Base-by-base conservation (phyloP, 2,113 vertebrate species). In the Cottus gobio region DNA sequence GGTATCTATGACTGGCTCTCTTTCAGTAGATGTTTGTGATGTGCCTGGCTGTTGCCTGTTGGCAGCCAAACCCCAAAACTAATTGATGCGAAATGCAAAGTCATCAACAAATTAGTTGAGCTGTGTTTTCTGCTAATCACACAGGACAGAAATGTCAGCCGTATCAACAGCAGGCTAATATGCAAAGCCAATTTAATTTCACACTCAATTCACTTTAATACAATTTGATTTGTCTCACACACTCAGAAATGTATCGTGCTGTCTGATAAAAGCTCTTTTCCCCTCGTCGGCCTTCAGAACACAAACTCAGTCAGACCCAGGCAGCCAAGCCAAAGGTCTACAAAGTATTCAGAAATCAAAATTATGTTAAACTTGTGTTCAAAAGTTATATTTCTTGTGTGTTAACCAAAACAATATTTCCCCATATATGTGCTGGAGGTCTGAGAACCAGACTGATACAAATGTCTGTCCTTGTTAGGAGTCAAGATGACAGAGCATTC, bases 401-500 rank as follows among this genome's bases (percentile, higher is more conserved):
- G 15, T n/a, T 20, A 56, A 39, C 8, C 4, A 54, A 57, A 24
- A 46, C 4, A 26, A 34, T 34, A 26, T 7, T 11, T n/a, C 18
- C 2, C 3, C 44, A 44, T 44, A 44, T 28, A 7, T 36, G 22
- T 12, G 24, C 18, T 58, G 13, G 57, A 24, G 20, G 31, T 52
- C n/a, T 76, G 20, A 9, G 54, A 28, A 67, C 15, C 2, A 26
- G 22, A 26, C 31, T 39, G 30, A 61, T n/a, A 60, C 31, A 36
- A 75, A 64, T n/a, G 36, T 66, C 54, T 63, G 7, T 68, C 16
- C 72, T 57, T 71, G 54, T 75, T 69, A 58, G 26, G 22, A 67
- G 56, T 61, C 58, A 2, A 22, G 70, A 52, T 69, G 61, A 76
- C 58, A 24, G 34, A 50, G 26, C 26, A 30, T 34, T 39, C 20